Percentiles rank a stretch among this genome's conserved stretches.
Evolutionary conservation across 2,113 vertebrate genomes (phyloP).

Genomic region (Lagopus leucura): DNA sequence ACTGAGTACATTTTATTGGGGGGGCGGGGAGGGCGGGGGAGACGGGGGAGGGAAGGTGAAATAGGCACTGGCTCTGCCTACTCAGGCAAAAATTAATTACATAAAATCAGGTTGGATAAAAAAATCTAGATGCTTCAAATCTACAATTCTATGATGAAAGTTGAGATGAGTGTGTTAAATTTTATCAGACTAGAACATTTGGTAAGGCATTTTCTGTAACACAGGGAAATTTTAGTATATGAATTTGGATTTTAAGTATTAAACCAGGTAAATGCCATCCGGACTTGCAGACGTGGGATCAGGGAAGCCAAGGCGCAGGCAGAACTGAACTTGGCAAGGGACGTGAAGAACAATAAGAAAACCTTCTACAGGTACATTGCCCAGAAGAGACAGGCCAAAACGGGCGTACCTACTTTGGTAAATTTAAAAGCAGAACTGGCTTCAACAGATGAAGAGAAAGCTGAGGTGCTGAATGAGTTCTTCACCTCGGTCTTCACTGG

Average conservation of each 20-base stretch:
- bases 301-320: no score
- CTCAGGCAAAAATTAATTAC: background rate
- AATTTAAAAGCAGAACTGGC: no score
- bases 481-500: no score
- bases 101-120: background rate
- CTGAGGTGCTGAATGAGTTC: no score
- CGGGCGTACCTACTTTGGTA: no score
- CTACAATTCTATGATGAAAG: background rate
- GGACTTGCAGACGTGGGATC: no score
- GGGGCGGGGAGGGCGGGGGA: no score
- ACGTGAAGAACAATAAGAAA: no score
- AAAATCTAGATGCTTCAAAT: background rate
- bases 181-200: background rate
- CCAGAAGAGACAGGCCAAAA: no score
- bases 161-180: background rate
- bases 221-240: background rate
- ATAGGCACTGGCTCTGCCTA: background rate
- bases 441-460: no score
- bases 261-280: background rate
- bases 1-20: background rate
- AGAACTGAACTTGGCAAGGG: no score
- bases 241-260: background rate
- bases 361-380: no score
- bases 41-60: fast-evolving
- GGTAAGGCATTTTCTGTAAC: background rate